Evolutionary conservation across 1,140 invertebrate species (phyloP), one percentile per base, ranked within the genome.

Genomic region (Nymphalis io): DNA sequence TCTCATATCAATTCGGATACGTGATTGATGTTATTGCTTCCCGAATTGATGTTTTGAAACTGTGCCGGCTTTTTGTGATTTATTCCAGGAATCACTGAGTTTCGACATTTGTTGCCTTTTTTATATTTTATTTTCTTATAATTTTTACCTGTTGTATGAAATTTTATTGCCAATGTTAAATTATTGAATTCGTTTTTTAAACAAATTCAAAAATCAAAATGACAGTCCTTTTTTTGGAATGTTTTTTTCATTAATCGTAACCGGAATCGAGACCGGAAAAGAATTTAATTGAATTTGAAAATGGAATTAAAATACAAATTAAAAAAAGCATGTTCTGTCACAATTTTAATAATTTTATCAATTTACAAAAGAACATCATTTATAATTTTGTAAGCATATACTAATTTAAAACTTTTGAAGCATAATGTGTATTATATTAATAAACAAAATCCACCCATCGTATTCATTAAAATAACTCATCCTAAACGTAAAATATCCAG

Each of bases 1-100:
- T 84, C 48, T 51, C 82, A 81, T 82, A 84, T 82, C 73, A 70
- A 70, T 69, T 75, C 73, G 74, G 73, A 73, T 72, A 71, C 71
- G 79, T 83, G 81, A 85, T 85, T 82, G 81, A 85, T 85, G 82
- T 85, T 85, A 85, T 82, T 79, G 74, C 76, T 73, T 68, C 72
- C 75, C 68, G 79, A 74, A 76, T 81, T 77, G 78, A 81, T 81
- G 83, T 84, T 84, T 79, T 75, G 75, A 82, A 81, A 82, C 72
- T 60, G 60, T 68, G 68, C 46, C 65, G 66, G 70, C 66, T 78
- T 82, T 82, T 80, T 80, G 70, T 70, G 73, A 62, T 73, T 69
- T 77, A 72, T 75, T 75, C 70, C 68, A 58, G 72, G 70, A 78
- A 78, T 74, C 15, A 42, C 13, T 61, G 40, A n/a, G 18, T 20